Percentiles rank a stretch among this genome's conserved stretches.
These are phyloP conservation scores for Andricus grossulariae DNA, from an alignment of 1,140 invertebrate species.

Conservation along the genomic window DNA sequence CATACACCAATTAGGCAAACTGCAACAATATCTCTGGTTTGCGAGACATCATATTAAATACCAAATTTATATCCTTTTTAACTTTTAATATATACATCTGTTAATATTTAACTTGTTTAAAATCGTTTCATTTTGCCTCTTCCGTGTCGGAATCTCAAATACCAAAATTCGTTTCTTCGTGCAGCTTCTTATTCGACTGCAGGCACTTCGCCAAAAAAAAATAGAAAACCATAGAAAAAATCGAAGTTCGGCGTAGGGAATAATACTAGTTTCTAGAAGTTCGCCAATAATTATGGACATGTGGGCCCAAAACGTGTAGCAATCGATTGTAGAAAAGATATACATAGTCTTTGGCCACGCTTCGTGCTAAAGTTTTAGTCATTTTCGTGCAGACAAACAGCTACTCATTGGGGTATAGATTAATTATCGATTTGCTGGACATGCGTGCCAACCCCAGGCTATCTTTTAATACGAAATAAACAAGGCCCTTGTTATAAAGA, in stretches of 20 bases:
- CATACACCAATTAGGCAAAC: too few relatives aligned
- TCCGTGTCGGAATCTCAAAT: conserved; percentile 14
- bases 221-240: background rate
- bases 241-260: background rate
- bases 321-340: conserved; percentile 18
- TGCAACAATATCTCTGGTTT: too few relatives aligned
- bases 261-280: conserved; percentile 11
- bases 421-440: too few relatives aligned
- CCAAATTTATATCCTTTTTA: background rate
- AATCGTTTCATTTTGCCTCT: conserved; percentile 13
- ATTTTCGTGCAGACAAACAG: too few relatives aligned
- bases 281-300: conserved; percentile 7
- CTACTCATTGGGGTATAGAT: too few relatives aligned
- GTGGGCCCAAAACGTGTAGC: background rate
- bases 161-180: background rate
- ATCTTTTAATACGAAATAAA: conserved; percentile 59
- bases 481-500: conserved; percentile 5
- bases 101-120: background rate
- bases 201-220: background rate
- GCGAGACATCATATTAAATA: background rate
- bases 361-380: conserved; percentile 46
- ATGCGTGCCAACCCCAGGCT: conserved; percentile 54
- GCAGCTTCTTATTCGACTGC: conserved; percentile 15
- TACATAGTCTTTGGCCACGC: conserved; percentile 9
- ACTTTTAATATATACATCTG: background rate